phyloP scores from a whole-genome alignment of 2,797 vertebrate genomes.

The Premnoplex brunnescens region DNA sequence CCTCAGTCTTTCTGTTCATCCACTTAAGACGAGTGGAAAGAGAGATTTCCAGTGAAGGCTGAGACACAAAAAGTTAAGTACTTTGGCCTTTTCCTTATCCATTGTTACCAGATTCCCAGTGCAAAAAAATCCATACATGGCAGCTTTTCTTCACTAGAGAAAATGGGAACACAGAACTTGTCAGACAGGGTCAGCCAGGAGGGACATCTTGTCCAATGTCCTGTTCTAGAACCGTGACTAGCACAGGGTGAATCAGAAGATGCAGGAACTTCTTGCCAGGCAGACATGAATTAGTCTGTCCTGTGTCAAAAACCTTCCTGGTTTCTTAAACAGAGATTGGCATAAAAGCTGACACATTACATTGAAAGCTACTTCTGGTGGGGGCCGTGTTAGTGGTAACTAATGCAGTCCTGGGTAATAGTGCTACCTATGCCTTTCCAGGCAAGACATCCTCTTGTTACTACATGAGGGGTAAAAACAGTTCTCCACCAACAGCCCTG shows the following conservation, averaged over 20 bases:
- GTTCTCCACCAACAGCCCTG: background rate
- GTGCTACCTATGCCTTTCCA: background rate
- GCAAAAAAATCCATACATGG: background rate
- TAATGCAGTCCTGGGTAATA: background rate
- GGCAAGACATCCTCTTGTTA: background rate
- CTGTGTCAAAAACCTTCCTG: background rate
- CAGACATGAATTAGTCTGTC: background rate
- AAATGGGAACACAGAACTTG: background rate
- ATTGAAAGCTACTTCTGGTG: background rate
- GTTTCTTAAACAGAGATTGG: background rate
- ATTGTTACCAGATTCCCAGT: background rate
- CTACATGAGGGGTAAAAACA: background rate
- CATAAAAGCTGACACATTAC: background rate
- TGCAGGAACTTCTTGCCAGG: background rate
- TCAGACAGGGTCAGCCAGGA: background rate
- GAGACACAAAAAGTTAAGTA: background rate
- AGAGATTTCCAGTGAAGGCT: background rate
- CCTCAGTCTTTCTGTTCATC: background rate
- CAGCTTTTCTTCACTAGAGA: background rate
- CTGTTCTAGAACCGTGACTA: background rate
- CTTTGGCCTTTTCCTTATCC: background rate
- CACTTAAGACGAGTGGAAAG: background rate
- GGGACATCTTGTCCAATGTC: rapidly evolving
- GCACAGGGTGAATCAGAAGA: background rate
- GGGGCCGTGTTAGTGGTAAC: background rate